phyloP scores from a whole-genome alignment of 2,113 vertebrate genomes.

The Hemichromis elongatus region DNA sequence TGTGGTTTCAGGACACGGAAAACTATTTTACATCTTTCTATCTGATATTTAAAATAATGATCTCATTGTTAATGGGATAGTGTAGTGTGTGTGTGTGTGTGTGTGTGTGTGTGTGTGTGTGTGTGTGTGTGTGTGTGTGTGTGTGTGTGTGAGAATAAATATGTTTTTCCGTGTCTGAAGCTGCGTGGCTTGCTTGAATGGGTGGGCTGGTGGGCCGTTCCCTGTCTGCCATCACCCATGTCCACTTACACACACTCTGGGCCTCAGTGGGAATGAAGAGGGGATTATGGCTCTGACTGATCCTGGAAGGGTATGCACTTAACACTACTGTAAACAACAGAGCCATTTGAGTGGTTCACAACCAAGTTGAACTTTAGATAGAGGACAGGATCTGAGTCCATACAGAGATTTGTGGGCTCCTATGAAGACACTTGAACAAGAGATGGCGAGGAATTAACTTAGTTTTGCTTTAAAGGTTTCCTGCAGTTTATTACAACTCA shows the following conservation, averaged over 20 bases:
- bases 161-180: neutral
- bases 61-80: neutral
- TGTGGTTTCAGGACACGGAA: neutral
- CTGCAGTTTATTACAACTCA: neutral
- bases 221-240: conserved; percentile 70
- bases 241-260: conserved; percentile 65
- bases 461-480: neutral
- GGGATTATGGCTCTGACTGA: conserved; percentile 70
- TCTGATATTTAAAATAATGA: neutral
- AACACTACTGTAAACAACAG: conserved; percentile 71
- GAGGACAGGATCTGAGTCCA: neutral
- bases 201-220: conserved; percentile 48
- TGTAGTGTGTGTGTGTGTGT: too few relatives aligned
- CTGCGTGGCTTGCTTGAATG: neutral
- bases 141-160: neutral
- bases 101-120: too few relatives aligned
- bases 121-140: neutral
- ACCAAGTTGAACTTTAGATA: conserved; percentile 34
- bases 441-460: neutral
- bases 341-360: conserved; percentile 49
- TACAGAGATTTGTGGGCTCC: neutral
- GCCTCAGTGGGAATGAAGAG: conserved; percentile 66
- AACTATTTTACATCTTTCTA: neutral
- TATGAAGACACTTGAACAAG: neutral
- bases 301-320: conserved; percentile 68